These are phyloP conservation scores for Plecotus auritus DNA, from an alignment of 2,113 vertebrate genomes.

Conservation along the genomic window DNA sequence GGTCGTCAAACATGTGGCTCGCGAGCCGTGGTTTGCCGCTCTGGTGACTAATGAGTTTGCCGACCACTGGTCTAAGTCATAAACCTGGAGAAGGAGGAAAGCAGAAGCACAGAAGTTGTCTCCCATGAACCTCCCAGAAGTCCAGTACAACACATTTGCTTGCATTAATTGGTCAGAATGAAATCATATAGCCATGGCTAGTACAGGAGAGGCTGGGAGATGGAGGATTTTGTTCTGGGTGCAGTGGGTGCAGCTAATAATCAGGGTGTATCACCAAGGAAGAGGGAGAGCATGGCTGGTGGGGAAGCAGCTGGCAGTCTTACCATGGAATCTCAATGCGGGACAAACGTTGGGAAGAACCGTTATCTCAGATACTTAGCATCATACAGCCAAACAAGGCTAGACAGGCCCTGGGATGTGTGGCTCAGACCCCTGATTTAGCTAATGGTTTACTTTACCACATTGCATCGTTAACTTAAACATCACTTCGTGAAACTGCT, in stretches of 20 bases:
- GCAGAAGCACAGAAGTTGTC: background rate
- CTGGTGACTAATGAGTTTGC: too few species aligned
- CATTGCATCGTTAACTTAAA: background rate
- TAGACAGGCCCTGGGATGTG: background rate
- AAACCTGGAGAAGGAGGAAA: background rate
- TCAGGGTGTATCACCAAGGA: background rate
- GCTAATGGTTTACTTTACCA: background rate
- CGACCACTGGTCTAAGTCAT: background rate
- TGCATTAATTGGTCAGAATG: background rate
- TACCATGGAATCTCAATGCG: background rate
- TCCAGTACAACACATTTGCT: background rate
- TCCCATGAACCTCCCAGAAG: background rate
- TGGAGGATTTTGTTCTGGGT: background rate
- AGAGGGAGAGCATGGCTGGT: background rate
- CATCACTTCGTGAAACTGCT: constrained; percentile 1
- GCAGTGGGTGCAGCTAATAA: background rate
- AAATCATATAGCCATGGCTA: background rate
- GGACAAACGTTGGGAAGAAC: background rate
- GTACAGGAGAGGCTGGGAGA: background rate
- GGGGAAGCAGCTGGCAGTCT: background rate
- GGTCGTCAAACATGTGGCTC: too few species aligned
- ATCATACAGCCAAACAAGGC: background rate
- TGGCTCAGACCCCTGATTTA: background rate
- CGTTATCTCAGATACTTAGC: background rate
- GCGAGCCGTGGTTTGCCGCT: too few species aligned